Base-by-base conservation (phyloP, 2,888 invertebrate species). In the Carpatolechia fugitivella region DNA sequence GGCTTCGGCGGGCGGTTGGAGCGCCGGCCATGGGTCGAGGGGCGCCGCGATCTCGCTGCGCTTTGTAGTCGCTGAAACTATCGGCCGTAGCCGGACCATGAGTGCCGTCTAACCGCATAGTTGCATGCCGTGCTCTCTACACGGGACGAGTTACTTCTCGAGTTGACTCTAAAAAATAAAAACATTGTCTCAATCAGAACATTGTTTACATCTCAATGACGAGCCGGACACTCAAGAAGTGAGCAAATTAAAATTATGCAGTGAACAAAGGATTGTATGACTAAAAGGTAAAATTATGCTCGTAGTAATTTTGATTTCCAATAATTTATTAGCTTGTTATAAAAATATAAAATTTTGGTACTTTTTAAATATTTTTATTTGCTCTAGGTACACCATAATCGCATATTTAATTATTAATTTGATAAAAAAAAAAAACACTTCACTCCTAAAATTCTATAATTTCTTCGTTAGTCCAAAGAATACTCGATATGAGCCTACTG, bases 221-320 rank as follows among this genome's bases (percentile, higher is more conserved):
- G n/a, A 44, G 46, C 14, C 41, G 58, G 58, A 58, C 58, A 56
- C 55, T 80, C 62, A 64, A 72, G 72, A 72, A 76, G 85, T 85
- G 87, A 70, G 69, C 64, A 70, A 51, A 73, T 78, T 75, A 76
- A 62, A 77, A 76, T 80, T 74, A 85, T 84, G 82, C 71, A 82
- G 85, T 85, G 87, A 85, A 83, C 85, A 83, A 85, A 77, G 83
- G 82, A 86, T 83, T 84, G 76, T 76, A 70, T 57, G 64, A 63
- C 60, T 68, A 63, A 71, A 82, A 85, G 88, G 88, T 87, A 85
- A 82, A 63, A 55, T 61, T 29, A 51, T 52, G 56, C 57, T 66
- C 57, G 60, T 60, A 20, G 33, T 41, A 20, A 18, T 41, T n/a
- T 13, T 14, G 29, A 40, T n/a, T 13, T 14, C n/a, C n/a, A n/a